Evolutionary conservation across 2,113 vertebrate species (phyloP), one percentile per base, ranked within the genome.

Genomic region (Marmota flaviventris): DNA sequence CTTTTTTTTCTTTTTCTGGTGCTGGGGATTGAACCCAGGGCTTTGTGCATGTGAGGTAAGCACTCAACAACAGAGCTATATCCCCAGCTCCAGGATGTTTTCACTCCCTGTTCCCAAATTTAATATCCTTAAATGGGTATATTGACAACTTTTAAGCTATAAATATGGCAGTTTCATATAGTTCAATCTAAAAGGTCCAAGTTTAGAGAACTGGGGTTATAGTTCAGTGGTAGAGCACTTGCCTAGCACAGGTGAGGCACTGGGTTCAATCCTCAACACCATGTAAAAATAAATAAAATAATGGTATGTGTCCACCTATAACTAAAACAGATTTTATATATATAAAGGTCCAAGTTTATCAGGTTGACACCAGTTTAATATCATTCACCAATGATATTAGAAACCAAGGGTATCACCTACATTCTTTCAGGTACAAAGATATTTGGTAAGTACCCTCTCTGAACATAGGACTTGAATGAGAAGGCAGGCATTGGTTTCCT

Each of bases 121-220:
- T 81, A 85, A 58, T 69, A 77, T 79, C 25, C 51, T 81, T 87
- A 92, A 94, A 83, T 42, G 37, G 58, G 39, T 22, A 87, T 18
- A 96, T n/a, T 63, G 22, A 83, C 27, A 42, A 81, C 76, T 82
- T 85, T 94, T 89, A 14, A 93, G 48, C 76, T 82, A 93, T 29
- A 94, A 89, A 89, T 87, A 96, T 76, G 67, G 20, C 25, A 91
- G 12, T 75, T 86, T 93, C 75, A 77, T 42, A 53, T 34, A 89
- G 14, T 79, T 87, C 34, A 84, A 76, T 11, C 61, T 81, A 95
- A 89, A 94, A 92, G 20, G 48, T 87, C 29, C 51, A 85, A 51
- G 56, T 75, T 81, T 87, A 34, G 48, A 13, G 48, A 13, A 13
- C 48, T 51, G 48, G 48, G 48, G 48, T 51, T 51, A 13, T 51